phyloP scores from a whole-genome alignment of 2,113 vertebrate species.

The Puffinus mauretanicus region DNA sequence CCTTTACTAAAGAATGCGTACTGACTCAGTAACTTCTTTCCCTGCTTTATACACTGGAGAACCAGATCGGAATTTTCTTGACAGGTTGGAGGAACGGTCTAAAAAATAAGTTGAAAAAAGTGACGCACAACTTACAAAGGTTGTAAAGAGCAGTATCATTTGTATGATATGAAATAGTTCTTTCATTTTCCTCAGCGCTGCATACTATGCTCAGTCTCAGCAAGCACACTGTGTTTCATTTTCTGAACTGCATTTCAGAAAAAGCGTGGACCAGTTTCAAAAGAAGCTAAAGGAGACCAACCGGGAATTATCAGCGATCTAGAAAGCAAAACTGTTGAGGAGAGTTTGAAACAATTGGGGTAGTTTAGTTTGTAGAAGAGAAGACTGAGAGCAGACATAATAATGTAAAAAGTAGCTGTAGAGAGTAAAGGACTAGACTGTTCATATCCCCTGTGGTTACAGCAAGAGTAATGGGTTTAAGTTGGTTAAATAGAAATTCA shows the following conservation, averaged over 20 bases:
- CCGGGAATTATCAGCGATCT: constrained; percentile 9
- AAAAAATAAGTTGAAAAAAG: background rate
- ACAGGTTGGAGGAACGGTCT: background rate
- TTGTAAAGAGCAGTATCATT: constrained; percentile 24
- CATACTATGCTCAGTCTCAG: constrained; percentile 45
- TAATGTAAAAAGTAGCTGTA: constrained; percentile 26
- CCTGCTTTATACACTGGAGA: background rate
- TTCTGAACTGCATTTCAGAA: constrained; percentile 42
- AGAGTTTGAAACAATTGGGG: constrained; percentile 56
- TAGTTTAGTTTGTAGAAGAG: constrained; percentile 52
- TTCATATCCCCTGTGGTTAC: constrained; percentile 36
- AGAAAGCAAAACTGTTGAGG: constrained; percentile 42
- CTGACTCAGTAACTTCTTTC: background rate
- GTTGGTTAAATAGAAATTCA: constrained; percentile 41
- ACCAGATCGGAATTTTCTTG: background rate
- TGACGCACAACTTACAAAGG: background rate
- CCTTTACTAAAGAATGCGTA: background rate
- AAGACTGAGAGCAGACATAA: constrained; percentile 42
- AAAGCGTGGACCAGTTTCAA: background rate
- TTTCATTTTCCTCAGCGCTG: constrained; percentile 8
- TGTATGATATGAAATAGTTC: background rate
- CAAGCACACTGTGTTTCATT: constrained; percentile 4
- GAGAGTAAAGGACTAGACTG: constrained; percentile 44
- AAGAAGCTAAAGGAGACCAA: constrained; percentile 16
- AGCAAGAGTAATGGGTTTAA: constrained; percentile 47